These are phyloP conservation scores for Zonitis immaculata DNA, from an alignment of 2,888 invertebrate genomes.

Conservation along the genomic window DNA sequence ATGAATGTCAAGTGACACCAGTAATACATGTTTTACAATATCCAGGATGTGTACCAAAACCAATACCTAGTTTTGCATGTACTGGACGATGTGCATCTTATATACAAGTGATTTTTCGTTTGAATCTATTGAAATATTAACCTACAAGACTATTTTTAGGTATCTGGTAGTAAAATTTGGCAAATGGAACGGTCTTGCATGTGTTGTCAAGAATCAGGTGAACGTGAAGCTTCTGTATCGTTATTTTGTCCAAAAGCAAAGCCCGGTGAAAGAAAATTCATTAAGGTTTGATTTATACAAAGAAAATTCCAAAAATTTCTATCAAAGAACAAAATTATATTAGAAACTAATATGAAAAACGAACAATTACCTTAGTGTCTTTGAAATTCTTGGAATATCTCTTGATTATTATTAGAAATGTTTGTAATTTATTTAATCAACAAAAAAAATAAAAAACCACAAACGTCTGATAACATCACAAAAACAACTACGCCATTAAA, in stretches of 20 bases:
- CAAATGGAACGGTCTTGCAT: conserved; percentile 94
- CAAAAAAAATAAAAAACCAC: conserved; percentile 1
- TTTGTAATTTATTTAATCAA: neutral
- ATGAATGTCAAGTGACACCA: conserved; percentile 87
- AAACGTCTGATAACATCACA: conserved; percentile 1
- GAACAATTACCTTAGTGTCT: neutral
- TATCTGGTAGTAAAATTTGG: conserved; percentile 93
- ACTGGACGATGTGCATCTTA: conserved; percentile 88
- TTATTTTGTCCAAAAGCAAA: conserved; percentile 86
- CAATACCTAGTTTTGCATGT: conserved; percentile 90
- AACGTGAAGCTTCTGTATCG: conserved; percentile 83
- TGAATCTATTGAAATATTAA: no score
- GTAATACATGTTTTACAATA: conserved; percentile 88
- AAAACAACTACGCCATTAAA: conserved; percentile 7
- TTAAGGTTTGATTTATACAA: conserved; percentile 59
- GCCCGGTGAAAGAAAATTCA: conserved; percentile 77
- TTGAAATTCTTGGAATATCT: neutral
- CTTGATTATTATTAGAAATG: neutral
- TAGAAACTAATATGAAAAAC: neutral
- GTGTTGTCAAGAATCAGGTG: conserved; percentile 93
- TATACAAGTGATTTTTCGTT: conserved; percentile 64
- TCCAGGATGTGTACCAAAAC: conserved; percentile 88
- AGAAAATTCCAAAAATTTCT: neutral
- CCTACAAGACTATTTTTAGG: conserved; percentile 52
- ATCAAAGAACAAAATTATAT: neutral